These are phyloP conservation scores for Adelognathus sp. DNA, from an alignment of 2,888 invertebrate genomes.

Conservation along the genomic window DNA sequence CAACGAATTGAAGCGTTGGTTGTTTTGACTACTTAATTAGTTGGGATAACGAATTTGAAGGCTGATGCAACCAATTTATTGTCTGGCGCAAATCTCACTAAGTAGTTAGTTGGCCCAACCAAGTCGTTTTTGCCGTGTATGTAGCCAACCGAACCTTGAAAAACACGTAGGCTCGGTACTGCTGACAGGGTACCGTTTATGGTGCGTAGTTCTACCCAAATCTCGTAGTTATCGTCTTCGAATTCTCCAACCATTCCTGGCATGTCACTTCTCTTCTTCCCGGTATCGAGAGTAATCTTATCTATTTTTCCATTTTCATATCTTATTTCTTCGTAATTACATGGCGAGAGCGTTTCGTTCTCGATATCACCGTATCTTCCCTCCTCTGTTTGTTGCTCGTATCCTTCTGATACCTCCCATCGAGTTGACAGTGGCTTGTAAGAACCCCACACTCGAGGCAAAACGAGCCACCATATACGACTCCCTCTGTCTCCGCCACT, in stretches of 20 bases:
- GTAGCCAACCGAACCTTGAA: no score
- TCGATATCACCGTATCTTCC: not conserved
- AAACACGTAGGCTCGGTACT: no score
- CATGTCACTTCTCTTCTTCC: not conserved
- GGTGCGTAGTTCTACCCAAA: no score
- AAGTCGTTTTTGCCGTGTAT: no score
- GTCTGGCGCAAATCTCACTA: no score
- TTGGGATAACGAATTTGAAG: no score
- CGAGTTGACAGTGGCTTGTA: slow-evolving; percentile 3
- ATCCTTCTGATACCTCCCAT: not conserved
- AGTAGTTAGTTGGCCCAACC: no score
- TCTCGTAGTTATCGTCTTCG: not conserved
- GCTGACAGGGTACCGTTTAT: no score
- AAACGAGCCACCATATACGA: not conserved
- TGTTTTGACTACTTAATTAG: no score
- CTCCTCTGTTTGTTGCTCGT: not conserved
- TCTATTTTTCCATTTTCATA: not conserved
- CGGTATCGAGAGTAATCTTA: not conserved
- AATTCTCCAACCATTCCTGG: not conserved
- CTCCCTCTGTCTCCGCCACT: slow-evolving; percentile 72
- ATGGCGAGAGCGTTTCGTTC: not conserved
- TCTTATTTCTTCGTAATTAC: not conserved
- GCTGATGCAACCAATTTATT: no score
- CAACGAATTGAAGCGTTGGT: no score
- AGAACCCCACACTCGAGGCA: slow-evolving; percentile 9